These are phyloP conservation scores for Drosophila mimica DNA, from an alignment of 2,888 invertebrate species.

Conservation along the genomic window DNA sequence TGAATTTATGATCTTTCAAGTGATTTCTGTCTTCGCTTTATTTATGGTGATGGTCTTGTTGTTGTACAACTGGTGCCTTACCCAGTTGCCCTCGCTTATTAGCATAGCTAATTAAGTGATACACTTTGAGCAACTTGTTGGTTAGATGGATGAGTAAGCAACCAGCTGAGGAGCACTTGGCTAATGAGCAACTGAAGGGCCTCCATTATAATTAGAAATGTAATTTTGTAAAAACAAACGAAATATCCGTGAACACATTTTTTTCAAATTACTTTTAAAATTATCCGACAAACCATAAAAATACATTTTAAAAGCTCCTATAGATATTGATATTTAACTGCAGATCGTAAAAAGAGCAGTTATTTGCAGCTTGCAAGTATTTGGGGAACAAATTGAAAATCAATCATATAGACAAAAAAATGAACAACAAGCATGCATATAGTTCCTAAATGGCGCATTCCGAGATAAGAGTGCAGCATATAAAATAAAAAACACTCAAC, in stretches of 20 bases:
- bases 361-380: conserved; percentile 33
- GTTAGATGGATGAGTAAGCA: conserved; percentile 26
- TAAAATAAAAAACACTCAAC: conserved; percentile 47
- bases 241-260: neutral
- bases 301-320: neutral
- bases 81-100: conserved; percentile 44
- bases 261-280: neutral
- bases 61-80: conserved; percentile 17
- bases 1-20: conserved; percentile 66
- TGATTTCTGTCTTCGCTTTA: conserved; percentile 47
- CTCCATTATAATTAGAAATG: neutral
- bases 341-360: neutral
- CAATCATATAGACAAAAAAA: conserved; percentile 16
- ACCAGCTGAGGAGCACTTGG: conserved; percentile 17
- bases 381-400: conserved; percentile 42
- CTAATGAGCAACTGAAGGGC: conserved; percentile 11
- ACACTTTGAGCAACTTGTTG: conserved; percentile 37
- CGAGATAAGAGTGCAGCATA: conserved; percentile 40
- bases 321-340: neutral
- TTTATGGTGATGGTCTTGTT: conserved; percentile 66
- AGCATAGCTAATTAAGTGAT: conserved; percentile 76
- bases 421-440: conserved; percentile 3
- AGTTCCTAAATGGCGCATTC: conserved; percentile 51
- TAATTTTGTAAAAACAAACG: neutral
- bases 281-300: neutral